Conservation (phyloP, 2,113 vertebrate species). For the Gambusia affinis region DNA sequence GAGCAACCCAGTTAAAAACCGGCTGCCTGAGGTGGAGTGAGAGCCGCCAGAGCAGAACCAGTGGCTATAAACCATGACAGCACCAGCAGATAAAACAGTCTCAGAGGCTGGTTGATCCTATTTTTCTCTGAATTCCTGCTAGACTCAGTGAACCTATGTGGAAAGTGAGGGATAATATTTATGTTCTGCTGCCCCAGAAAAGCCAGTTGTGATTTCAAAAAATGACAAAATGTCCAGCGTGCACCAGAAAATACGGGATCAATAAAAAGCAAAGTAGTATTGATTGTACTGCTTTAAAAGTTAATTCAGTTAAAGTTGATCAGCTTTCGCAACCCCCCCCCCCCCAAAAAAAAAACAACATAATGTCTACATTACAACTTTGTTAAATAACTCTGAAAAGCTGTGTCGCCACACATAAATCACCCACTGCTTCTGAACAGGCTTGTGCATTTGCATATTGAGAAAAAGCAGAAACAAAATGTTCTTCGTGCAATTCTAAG, state of each 20-base stretch:
- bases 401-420: slow-evolving; percentile 42
- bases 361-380: background rate
- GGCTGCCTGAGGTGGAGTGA: slow-evolving; percentile 36
- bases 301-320: slow-evolving; percentile 8
- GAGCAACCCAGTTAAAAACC: slow-evolving; percentile 45
- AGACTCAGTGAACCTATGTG: slow-evolving; percentile 18
- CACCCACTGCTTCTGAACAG: slow-evolving; percentile 12
- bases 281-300: background rate
- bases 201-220: slow-evolving; percentile 15
- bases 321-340: background rate
- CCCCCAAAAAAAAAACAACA: slow-evolving; percentile 10
- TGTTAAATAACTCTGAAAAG: slow-evolving; percentile 20
- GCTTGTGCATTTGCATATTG: slow-evolving; percentile 41
- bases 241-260: slow-evolving; percentile 1
- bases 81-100: slow-evolving; percentile 53
- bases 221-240: too few species aligned
- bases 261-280: slow-evolving; percentile 6
- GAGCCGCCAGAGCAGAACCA: slow-evolving; percentile 46
- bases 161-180: slow-evolving; percentile 37
- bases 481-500: slow-evolving; percentile 22
- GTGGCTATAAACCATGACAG: slow-evolving; percentile 50
- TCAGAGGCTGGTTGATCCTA: slow-evolving; percentile 57
- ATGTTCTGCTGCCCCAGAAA: slow-evolving; percentile 26
- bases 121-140: slow-evolving; percentile 48
- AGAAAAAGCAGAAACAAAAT: slow-evolving; percentile 30